Conservation (phyloP, 2,113 vertebrate genomes). For the Ochotona princeps region DNA sequence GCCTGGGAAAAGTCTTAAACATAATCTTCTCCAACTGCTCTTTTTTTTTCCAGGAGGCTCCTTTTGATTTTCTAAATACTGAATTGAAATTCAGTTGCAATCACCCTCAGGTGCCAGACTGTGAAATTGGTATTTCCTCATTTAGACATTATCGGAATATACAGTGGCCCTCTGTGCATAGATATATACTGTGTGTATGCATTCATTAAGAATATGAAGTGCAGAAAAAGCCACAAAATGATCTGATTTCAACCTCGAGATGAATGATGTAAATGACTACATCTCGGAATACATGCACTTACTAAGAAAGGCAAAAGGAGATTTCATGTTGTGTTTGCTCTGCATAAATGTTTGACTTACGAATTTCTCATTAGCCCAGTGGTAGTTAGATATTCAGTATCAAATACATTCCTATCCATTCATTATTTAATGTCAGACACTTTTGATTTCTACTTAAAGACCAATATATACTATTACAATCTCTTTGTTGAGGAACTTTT, state of each 20-base stretch:
- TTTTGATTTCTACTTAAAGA: conserved; percentile 69
- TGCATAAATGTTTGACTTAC: conserved; percentile 65
- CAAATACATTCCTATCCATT: conserved; percentile 58
- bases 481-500: not conserved
- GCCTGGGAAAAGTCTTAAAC: conserved; percentile 52
- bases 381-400: conserved; percentile 36
- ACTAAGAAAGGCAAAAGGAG: conserved; percentile 32
- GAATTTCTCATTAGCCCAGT: conserved; percentile 55
- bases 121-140: conserved; percentile 75
- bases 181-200: conserved; percentile 64
- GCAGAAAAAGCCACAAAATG: conserved; percentile 67
- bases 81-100: conserved; percentile 73
- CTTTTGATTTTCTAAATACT: conserved; percentile 62
- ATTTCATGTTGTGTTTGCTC: not conserved
- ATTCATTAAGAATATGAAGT: conserved; percentile 83
- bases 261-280: conserved; percentile 62
- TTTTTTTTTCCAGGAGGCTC: conserved; percentile 44
- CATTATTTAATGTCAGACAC: conserved; percentile 51
- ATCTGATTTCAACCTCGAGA: conserved; percentile 58
- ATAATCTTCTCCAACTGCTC: conserved; percentile 15
- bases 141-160: conserved; percentile 77
- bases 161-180: conserved; percentile 61
- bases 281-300: conserved; percentile 71
- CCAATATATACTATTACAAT: conserved; percentile 5
- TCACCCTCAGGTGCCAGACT: conserved; percentile 76